Evolutionary conservation across 2,888 invertebrate species (phyloP).

Genomic region (Drosophila mayaguana): DNA sequence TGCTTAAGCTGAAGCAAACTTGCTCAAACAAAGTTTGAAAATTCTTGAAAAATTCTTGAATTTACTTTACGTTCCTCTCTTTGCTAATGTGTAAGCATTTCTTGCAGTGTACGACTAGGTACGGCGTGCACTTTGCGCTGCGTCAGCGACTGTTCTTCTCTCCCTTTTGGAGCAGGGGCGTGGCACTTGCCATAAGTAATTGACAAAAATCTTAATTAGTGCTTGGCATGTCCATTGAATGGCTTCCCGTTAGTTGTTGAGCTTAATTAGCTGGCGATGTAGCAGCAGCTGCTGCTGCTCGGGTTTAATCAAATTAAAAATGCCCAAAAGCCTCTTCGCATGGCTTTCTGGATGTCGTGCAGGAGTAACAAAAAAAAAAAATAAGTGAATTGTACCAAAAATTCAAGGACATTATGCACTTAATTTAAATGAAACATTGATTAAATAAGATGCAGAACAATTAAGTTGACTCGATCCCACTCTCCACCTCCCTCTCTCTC

Average conservation of each 20-base stretch:
- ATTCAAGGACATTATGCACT: constrained; percentile 38
- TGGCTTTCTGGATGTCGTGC: background rate
- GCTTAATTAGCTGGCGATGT: constrained; percentile 65
- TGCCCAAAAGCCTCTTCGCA: constrained; percentile 25
- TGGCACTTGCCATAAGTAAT: constrained; percentile 75
- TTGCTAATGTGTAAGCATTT: background rate
- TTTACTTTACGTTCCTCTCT: background rate
- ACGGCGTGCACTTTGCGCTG: constrained; percentile 67
- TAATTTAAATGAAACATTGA: constrained; percentile 57
- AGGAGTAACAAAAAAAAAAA: background rate
- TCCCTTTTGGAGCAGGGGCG: constrained; percentile 37
- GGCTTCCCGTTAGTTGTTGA: constrained; percentile 71
- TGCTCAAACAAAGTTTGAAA: background rate
- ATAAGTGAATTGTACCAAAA: constrained; percentile 32
- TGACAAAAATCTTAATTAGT: constrained; percentile 81
- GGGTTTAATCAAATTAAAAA: constrained; percentile 79
- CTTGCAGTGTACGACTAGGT: constrained; percentile 4
- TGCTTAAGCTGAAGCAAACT: too few relatives aligned
- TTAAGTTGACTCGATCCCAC: constrained; percentile 19
- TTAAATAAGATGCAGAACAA: constrained; percentile 46
- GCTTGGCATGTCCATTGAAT: constrained; percentile 78
- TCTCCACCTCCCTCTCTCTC: too few relatives aligned
- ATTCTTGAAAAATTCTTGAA: background rate
- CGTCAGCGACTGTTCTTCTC: constrained; percentile 55
- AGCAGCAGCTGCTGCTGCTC: constrained; percentile 41